phyloP scores from a whole-genome alignment of 1,140 invertebrate species.

The Chironomus striatipennis region DNA sequence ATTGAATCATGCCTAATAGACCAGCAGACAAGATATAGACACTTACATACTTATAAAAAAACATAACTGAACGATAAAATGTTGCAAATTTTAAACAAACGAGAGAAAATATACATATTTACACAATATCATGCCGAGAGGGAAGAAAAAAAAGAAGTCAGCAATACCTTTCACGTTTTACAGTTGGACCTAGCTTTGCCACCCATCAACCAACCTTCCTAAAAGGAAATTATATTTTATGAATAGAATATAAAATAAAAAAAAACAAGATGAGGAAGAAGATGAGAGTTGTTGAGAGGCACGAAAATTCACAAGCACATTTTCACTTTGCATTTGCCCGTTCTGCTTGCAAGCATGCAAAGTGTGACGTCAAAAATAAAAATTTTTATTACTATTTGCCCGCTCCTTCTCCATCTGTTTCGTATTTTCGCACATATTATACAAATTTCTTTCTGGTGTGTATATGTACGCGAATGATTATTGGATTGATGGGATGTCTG shows the following conservation, averaged over 20 bases:
- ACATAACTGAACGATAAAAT: no score
- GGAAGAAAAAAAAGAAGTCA: no score
- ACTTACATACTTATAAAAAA: no score
- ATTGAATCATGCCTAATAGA: no score
- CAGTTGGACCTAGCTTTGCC: background rate
- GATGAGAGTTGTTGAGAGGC: no score
- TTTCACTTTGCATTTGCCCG: background rate
- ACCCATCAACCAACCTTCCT: background rate
- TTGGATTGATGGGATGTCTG: no score
- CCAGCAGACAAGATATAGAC: no score
- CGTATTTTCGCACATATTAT: background rate
- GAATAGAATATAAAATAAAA: background rate
- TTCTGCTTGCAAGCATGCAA: background rate
- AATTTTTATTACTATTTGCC: background rate
- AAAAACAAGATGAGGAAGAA: background rate
- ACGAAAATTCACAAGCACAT: background rate
- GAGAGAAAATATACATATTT: no score
- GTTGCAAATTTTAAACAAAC: no score
- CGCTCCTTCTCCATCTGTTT: background rate
- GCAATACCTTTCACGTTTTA: no score
- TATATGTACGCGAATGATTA: background rate
- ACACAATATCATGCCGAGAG: no score
- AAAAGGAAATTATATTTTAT: slow-evolving; percentile 15
- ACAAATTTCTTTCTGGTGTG: background rate
- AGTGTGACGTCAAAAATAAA: slow-evolving; percentile 4